These are phyloP conservation scores for Plutella xylostella DNA, from an alignment of 2,888 invertebrate genomes.

Conservation along the genomic window DNA sequence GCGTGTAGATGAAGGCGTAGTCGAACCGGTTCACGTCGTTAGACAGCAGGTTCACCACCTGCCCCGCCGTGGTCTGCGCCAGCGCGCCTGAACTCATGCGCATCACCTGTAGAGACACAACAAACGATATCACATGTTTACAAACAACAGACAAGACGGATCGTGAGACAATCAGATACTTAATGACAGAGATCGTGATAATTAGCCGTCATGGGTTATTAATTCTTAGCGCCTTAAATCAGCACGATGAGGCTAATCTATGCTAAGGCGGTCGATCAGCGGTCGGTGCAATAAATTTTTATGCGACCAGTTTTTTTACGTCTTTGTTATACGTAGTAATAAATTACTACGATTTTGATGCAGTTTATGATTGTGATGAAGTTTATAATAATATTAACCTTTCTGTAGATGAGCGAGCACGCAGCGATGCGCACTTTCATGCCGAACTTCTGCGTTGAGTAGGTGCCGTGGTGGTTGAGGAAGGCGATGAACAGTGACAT, in stretches of 20 bases:
- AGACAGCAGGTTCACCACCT: constrained; percentile 92
- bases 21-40: constrained; percentile 96
- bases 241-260: too few relatives aligned
- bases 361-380: too few relatives aligned
- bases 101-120: constrained; percentile 47
- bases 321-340: too few relatives aligned
- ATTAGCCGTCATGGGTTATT: too few relatives aligned
- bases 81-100: constrained; percentile 83
- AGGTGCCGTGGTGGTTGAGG: constrained; percentile 74
- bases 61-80: constrained; percentile 89
- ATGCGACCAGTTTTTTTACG: too few relatives aligned
- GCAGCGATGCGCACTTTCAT: constrained; percentile 85
- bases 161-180: background rate
- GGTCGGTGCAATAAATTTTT: too few relatives aligned
- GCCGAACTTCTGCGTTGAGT: constrained; percentile 79
- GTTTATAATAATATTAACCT: too few relatives aligned
- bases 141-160: background rate
- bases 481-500: constrained; percentile 69
- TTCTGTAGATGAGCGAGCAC: constrained; percentile 87
- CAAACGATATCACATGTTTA: too few relatives aligned
- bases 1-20: constrained; percentile 82
- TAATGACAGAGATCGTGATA: background rate
- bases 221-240: too few relatives aligned
- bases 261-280: too few relatives aligned
- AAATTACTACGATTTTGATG: too few relatives aligned